These are phyloP conservation scores for Paratilapia polleni DNA, from an alignment of 2,113 vertebrate species.

Conservation along the genomic window DNA sequence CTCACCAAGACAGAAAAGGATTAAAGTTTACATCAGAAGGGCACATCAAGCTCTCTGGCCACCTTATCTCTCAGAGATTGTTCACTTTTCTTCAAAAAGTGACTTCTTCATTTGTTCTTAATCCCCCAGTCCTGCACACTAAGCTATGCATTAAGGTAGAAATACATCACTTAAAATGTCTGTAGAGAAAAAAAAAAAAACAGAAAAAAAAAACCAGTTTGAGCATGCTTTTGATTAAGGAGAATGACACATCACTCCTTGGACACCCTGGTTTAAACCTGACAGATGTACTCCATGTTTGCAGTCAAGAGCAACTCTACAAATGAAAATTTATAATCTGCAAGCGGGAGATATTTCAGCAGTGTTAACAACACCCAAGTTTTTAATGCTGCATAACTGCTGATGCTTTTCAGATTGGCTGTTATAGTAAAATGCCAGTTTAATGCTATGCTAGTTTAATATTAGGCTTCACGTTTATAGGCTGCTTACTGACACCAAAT, in stretches of 20 bases:
- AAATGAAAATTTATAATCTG: no score
- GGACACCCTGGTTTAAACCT: neutral
- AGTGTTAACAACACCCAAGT: neutral
- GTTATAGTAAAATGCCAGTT: neutral
- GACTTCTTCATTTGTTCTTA: neutral
- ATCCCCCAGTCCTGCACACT: neutral
- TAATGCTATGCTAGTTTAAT: neutral
- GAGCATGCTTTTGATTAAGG: neutral
- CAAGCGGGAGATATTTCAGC: no score
- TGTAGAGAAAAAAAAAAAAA: no score
- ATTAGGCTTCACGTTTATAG: neutral
- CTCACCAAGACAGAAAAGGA: conserved; percentile 46
- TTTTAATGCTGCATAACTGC: neutral
- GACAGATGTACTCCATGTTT: neutral
- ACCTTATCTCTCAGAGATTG: conserved; percentile 7
- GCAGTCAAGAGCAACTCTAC: neutral
- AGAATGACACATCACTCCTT: neutral
- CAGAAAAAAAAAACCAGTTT: neutral
- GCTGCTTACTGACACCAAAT: neutral
- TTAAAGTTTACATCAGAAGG: conserved; percentile 34
- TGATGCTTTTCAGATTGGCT: neutral
- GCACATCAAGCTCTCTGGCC: neutral
- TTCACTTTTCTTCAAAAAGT: neutral
- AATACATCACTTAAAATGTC: neutral
- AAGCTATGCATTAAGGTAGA: neutral